Evolutionary conservation across 2,113 vertebrate species (phyloP).

Genomic region (Mystacornis crossleyi): DNA sequence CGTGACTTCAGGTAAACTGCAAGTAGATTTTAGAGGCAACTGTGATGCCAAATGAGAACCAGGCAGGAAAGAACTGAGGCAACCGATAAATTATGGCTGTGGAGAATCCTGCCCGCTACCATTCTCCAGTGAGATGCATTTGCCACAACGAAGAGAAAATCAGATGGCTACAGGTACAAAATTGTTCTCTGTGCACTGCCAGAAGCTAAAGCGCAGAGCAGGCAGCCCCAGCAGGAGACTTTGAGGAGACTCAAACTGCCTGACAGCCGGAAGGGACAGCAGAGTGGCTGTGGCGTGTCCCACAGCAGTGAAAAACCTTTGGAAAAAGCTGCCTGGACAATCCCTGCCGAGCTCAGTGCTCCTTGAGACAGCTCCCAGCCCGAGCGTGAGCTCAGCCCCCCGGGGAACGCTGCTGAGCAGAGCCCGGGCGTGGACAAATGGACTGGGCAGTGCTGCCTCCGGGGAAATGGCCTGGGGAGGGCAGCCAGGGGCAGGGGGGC

Average conservation of each 20-base stretch:
- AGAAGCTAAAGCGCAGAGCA: neutral
- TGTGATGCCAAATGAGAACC: neutral
- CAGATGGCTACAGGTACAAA: neutral
- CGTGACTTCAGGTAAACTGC: neutral
- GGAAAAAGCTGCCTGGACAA: neutral
- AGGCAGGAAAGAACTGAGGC: neutral
- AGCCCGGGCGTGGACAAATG: neutral
- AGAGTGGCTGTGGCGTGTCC: neutral
- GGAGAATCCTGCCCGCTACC: neutral
- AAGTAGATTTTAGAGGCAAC: neutral
- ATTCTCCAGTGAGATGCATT: neutral
- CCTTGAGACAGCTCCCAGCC: neutral
- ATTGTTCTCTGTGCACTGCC: neutral
- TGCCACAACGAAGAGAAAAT: neutral
- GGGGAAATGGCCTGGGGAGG: neutral
- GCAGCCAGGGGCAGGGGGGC: rapidly evolving
- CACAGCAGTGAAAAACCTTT: neutral
- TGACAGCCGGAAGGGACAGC: neutral
- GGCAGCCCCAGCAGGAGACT: neutral
- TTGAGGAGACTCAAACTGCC: neutral
- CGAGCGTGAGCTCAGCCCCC: neutral
- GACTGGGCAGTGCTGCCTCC: neutral
- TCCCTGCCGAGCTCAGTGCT: neutral
- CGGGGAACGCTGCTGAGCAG: neutral
- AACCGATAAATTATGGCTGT: neutral